Evolutionary conservation across 2,888 invertebrate genomes (phyloP).

Genomic region (Galerucella calmariensis): DNA sequence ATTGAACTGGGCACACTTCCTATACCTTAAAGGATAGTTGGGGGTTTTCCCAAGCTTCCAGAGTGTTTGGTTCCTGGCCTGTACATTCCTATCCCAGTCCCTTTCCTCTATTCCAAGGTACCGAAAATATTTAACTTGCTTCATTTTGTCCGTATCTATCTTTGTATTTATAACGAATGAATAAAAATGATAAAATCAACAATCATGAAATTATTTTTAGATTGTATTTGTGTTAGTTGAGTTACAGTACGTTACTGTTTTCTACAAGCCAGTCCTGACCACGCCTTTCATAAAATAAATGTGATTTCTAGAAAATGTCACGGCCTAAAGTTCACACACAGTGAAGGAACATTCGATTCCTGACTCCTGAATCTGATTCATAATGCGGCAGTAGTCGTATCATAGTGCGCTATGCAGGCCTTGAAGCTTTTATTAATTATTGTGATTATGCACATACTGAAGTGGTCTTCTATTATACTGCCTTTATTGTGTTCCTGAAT

Average conservation of each 20-base stretch:
- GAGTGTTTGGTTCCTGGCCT: no score
- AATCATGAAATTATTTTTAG: no score
- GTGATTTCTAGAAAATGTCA: constrained; percentile 60
- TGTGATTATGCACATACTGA: constrained; percentile 51
- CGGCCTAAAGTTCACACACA: constrained; percentile 59
- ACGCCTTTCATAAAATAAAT: constrained; percentile 60
- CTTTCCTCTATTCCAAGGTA: no score
- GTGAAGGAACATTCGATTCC: constrained; percentile 45
- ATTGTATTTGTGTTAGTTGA: background rate
- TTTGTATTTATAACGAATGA: no score
- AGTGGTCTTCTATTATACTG: constrained; percentile 42
- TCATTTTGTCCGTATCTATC: no score
- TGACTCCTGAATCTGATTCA: constrained; percentile 53
- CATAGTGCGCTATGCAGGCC: constrained; percentile 51
- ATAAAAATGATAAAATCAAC: no score
- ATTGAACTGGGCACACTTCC: no score
- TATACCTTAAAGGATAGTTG: no score
- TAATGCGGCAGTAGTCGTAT: constrained; percentile 49
- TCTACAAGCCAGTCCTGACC: constrained; percentile 42
- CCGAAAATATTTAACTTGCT: no score
- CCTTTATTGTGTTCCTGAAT: constrained; percentile 41
- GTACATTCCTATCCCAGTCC: no score
- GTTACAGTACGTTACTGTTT: background rate
- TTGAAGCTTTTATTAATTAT: constrained; percentile 57
- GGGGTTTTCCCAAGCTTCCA: no score